Evolutionary conservation across 1,140 invertebrate genomes (phyloP).

Genomic region (Achatina immaculata): DNA sequence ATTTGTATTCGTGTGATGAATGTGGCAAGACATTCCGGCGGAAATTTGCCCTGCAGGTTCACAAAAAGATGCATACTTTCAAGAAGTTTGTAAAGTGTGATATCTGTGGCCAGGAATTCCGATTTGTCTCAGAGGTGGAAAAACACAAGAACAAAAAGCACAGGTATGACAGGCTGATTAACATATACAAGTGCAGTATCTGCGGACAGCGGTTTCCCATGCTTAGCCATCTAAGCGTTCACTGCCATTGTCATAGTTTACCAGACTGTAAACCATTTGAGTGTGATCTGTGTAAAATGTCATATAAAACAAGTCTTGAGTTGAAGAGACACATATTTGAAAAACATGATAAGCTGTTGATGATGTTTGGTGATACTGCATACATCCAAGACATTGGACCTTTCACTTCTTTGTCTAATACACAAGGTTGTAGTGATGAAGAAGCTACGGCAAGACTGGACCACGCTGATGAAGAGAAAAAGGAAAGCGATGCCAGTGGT

Average conservation of each 20-base stretch:
- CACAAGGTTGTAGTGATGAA: not conserved
- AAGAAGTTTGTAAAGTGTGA: constrained; percentile 44
- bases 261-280: constrained; percentile 41
- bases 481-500: not conserved
- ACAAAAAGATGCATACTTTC: constrained; percentile 44
- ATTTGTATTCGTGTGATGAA: constrained; percentile 40
- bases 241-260: constrained; percentile 37
- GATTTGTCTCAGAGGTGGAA: constrained; percentile 44
- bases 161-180: constrained; percentile 37
- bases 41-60: constrained; percentile 41
- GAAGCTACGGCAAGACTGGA: not conserved
- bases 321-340: constrained; percentile 43
- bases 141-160: constrained; percentile 44
- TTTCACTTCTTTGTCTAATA: not conserved
- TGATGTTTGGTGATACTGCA: not conserved
- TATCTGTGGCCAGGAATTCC: constrained; percentile 45
- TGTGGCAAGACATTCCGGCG: constrained; percentile 42
- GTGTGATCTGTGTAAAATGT: constrained; percentile 32
- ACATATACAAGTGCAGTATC: constrained; percentile 40
- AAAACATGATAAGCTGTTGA: constrained; percentile 37
- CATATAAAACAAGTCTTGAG: constrained; percentile 34
- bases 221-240: constrained; percentile 40
- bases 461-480: not conserved
- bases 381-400: not conserved
- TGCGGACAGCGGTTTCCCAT: constrained; percentile 40